Evolutionary conservation across 1,140 invertebrate genomes (phyloP), one percentile per base, ranked within the genome.

Genomic region (Achatina immaculata): DNA sequence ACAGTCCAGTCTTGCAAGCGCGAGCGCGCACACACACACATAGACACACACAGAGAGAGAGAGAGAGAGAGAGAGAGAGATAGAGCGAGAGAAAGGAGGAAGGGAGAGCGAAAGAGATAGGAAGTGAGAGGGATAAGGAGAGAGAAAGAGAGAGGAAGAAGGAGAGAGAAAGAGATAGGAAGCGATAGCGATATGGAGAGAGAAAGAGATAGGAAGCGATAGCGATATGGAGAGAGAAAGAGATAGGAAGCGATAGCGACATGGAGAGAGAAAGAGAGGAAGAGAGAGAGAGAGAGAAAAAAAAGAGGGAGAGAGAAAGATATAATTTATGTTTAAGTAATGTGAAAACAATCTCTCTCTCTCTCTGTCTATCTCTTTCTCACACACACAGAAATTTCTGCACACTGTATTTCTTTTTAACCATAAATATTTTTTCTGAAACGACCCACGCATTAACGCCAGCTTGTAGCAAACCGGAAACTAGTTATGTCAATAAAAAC

Each of bases 171-270:
- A 68, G 9, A 68, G 65, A 68, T 31, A 68, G 65, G 31, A 7
- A 71, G 68, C 11, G 16, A 71, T 11, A 71, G 21, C 11, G 38
- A 71, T 16, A 34, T 24, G 34, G 72, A 65, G 38, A n/a, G 58
- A 45, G 38, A 36, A 31, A 48, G 38, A 71, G 34, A 71, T 11
- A 36, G 21, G 36, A 34, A 65, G 36, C 21, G 71, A 65, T 14
- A 36, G 21, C 75, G 21, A 42, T 19, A 42, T n/a, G 75, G 38
- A 81, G 71, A 31, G 58, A 62, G 43, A 74, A 69, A 62, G 77
- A 42, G 69, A 72, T 9, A 34, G 48, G 34, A 1, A 77, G 48
- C 9, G 36, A 51, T 4, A 48, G 38, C 28, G 65, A 40, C 43
- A 55, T 36, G n/a, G 81, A 72, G 75, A 21, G 38, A 62, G 66